Conservation (phyloP, 2,888 invertebrate genomes). For the Dyspetes luteomarginatus region DNA sequence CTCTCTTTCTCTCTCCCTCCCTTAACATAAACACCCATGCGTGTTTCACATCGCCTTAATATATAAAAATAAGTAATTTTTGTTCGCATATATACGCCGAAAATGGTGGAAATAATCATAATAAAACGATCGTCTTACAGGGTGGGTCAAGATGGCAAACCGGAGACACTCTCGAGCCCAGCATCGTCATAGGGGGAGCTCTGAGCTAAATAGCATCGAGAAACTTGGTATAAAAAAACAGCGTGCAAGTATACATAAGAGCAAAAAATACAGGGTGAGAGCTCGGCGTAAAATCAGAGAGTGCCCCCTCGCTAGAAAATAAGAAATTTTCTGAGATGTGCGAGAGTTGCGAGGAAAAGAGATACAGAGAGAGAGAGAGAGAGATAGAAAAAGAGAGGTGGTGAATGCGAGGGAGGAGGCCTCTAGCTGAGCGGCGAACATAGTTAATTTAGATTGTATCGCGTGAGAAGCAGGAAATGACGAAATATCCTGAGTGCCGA, state of each 20-base stretch:
- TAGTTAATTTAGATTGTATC: conserved; percentile 84
- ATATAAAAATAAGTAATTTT: too few relatives aligned
- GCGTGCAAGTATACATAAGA: conserved; percentile 11
- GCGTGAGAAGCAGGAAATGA: conserved; percentile 84
- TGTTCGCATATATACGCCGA: too few relatives aligned
- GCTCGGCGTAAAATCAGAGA: conserved; percentile 56
- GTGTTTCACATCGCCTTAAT: too few relatives aligned
- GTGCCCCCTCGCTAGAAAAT: conserved; percentile 79
- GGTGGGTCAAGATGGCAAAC: too few relatives aligned
- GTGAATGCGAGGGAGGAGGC: conserved; percentile 77
- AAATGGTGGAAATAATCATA: too few relatives aligned
- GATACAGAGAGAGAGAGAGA: conserved; percentile 27
- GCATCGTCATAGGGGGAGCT: too few relatives aligned
- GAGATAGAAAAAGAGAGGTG: conserved; percentile 26
- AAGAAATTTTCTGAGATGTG: conserved; percentile 82
- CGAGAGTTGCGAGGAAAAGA: conserved; percentile 65
- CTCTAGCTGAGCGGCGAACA: conserved; percentile 83
- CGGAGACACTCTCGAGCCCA: conserved; percentile 1
- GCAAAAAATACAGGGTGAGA: conserved; percentile 45
- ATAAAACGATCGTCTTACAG: too few relatives aligned
- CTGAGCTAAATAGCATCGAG: too few relatives aligned
- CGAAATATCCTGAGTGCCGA: conserved; percentile 84
- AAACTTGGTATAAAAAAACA: conserved; percentile 14
- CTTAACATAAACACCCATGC: too few relatives aligned
- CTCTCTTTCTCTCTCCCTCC: too few relatives aligned